A percentile compares a stretch with the other conserved stretches of the same genome.
Conservation (phyloP, 1,140 invertebrate species). For the Magallana angulata region DNA sequence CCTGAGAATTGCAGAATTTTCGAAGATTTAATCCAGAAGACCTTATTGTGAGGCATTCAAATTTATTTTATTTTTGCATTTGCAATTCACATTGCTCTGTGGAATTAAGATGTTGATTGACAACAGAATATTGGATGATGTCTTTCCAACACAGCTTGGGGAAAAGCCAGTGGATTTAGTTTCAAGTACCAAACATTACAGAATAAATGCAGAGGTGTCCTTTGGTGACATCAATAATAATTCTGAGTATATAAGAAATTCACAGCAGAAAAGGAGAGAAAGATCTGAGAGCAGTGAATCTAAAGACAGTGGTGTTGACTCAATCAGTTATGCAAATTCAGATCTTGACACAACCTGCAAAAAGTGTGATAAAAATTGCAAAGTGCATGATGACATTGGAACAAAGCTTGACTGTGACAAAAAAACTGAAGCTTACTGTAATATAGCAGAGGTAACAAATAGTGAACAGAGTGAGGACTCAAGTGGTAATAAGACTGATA, state of each 20-base stretch:
- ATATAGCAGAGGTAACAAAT: not conserved
- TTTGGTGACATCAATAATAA: conserved; percentile 12
- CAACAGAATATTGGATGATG: not conserved
- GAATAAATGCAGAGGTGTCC: not conserved
- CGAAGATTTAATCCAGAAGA: too few species aligned
- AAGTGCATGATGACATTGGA: not conserved
- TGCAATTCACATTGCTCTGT: too few species aligned
- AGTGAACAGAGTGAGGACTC: not conserved
- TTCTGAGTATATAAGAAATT: not conserved
- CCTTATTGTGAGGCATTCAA: too few species aligned
- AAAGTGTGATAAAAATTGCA: not conserved
- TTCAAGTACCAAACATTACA: conserved; percentile 2
- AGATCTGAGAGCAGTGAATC: not conserved
- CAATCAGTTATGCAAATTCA: not conserved
- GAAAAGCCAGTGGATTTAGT: not conserved
- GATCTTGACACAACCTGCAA: not conserved
- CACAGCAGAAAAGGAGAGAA: not conserved
- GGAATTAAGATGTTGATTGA: not conserved
- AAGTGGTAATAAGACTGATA: not conserved
- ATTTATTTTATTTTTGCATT: too few species aligned
- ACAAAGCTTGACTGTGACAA: not conserved
- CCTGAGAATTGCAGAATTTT: too few species aligned
- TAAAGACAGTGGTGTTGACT: not conserved
- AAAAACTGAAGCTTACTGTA: not conserved
- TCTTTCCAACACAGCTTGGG: not conserved